Conservation (phyloP, 53 echinoderm and acorn worm species). For the Arbacia lixula region DNA sequence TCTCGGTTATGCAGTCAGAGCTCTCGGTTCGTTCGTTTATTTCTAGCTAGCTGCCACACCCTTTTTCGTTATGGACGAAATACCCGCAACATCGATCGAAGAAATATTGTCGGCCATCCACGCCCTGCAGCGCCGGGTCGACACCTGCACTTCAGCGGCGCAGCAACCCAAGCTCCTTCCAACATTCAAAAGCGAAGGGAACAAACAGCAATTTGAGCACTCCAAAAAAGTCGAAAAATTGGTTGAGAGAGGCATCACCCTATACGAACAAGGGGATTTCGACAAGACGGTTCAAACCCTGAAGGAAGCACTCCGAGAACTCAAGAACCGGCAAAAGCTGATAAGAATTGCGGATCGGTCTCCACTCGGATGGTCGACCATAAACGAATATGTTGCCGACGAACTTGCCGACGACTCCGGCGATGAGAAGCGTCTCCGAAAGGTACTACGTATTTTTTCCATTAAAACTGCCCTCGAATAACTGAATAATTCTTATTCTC, state of each 20-base stretch:
- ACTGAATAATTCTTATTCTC: too few species aligned
- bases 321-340: conserved; percentile 43
- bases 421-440: conserved; percentile 28
- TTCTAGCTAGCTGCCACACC: not conserved
- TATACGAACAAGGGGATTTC: not conserved
- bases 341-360: conserved; percentile 42
- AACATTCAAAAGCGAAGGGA: conserved; percentile 44
- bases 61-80: not conserved
- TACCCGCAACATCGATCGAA: not conserved
- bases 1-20: too few species aligned
- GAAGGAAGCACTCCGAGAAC: conserved; percentile 20
- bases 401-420: conserved; percentile 32
- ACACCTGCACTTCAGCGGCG: not conserved
- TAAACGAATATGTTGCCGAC: conserved; percentile 52
- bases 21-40: not conserved
- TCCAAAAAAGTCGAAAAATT: not conserved
- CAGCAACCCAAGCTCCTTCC: not conserved
- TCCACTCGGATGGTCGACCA: conserved; percentile 24
- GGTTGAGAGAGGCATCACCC: conserved; percentile 10
- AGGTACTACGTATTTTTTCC: not conserved
- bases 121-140: not conserved
- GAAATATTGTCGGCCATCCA: not conserved
- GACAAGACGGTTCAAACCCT: not conserved
- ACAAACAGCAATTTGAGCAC: conserved; percentile 31
- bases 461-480: too few species aligned